Base-by-base conservation (phyloP, 2,888 invertebrate species). In the Macaria liturata region DNA sequence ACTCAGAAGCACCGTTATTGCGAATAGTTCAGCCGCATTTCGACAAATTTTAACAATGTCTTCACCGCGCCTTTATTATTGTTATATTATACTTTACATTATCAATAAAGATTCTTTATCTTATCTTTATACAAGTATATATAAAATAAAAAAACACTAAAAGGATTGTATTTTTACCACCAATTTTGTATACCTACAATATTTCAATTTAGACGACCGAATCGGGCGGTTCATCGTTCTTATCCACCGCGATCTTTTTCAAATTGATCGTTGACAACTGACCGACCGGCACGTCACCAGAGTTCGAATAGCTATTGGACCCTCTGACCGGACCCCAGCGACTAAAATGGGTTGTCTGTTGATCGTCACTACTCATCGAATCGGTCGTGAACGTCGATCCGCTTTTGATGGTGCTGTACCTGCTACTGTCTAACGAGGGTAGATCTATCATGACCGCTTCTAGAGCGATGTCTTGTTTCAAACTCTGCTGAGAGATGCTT, bases 251-350 rank as follows among this genome's bases (percentile, higher is more conserved):
- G 0, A 83, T 74, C 0, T 73, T 76, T 54, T 81, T 82, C 45
- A 91, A 61, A 58, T 90, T 85, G 37, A 89, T 58, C 0, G 91
- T 91, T 0, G 91, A 91, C 45, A 91, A 48, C 40, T 90, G 91
- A 61, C 86, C 86, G 32, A 90, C 84, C 0, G 91, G 90, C 0
- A 88, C 66, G 3, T 75, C 80, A 0, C 74, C 66, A 0, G 79
- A 56, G 43, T 83, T 77, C 0, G 89, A 83, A 45, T 90, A 92
- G 31, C 89, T 93, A 46, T 93, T 92, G 0, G 93, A 93, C 30
- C 91, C 92, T 0, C 93, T 76, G 0, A 92, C 83, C 0, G 88
- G 76, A 1, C 93, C 89, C 93, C 94, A 93, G 0, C 88, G 66
- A 32, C 88, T 92, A 49, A 90, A 85, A 57, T 81, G 71, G 0